Conservation (phyloP, 2,113 vertebrate species). For the Capricornis sumatraensis region DNA sequence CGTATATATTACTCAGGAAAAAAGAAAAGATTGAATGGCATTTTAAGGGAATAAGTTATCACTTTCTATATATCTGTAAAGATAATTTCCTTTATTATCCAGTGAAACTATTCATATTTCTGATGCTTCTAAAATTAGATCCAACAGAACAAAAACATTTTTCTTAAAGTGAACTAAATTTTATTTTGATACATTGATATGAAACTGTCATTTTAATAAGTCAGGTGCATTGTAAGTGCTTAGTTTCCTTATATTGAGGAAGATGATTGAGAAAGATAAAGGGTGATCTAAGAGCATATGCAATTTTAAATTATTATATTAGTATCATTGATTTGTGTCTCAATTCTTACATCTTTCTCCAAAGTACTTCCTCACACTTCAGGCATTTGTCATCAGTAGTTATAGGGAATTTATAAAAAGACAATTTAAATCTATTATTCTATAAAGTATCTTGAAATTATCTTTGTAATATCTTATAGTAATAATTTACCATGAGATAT, state of each 20-base stretch:
- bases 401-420: neutral
- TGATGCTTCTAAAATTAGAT: neutral
- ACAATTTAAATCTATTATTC: constrained; percentile 20
- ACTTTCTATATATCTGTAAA: neutral
- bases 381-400: neutral
- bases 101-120: neutral
- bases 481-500: neutral
- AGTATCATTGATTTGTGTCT: constrained; percentile 41
- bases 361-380: neutral
- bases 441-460: neutral
- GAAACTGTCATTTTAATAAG: neutral
- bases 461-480: constrained; percentile 2
- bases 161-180: neutral
- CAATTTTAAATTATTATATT: constrained; percentile 59
- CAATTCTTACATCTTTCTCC: neutral
- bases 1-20: neutral
- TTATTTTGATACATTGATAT: neutral
- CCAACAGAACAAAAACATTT: neutral
- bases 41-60: neutral
- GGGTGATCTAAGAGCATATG: neutral
- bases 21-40: neutral
- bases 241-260: neutral
- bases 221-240: neutral
- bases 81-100: neutral
- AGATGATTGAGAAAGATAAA: neutral